These are phyloP conservation scores for Melanotaenia nigrans DNA, from an alignment of 2,797 vertebrate genomes.

Conservation along the genomic window DNA sequence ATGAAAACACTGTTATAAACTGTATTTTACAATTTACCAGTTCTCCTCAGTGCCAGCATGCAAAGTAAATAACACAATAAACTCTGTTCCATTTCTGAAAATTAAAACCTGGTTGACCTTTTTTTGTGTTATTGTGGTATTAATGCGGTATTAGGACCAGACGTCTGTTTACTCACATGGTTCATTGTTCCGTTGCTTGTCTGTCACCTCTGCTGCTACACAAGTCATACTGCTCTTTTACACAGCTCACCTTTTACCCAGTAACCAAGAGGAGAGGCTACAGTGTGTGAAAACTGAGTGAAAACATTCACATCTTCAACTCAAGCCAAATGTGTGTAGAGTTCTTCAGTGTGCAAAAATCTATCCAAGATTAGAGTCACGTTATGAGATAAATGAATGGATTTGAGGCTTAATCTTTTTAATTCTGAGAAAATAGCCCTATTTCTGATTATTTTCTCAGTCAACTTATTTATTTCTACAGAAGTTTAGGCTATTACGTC, in stretches of 20 bases:
- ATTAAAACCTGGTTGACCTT: constrained; percentile 9
- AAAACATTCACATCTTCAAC: constrained; percentile 3
- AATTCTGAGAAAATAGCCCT: background rate
- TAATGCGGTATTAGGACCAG: constrained; percentile 33
- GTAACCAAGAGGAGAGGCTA: constrained; percentile 42
- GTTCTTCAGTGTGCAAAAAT: background rate
- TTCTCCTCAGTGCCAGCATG: background rate
- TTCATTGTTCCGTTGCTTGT: constrained; percentile 30
- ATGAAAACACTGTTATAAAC: background rate
- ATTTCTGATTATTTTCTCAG: background rate
- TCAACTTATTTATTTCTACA: background rate
- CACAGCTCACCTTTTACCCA: constrained; percentile 69
- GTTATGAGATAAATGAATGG: background rate
- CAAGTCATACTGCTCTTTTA: constrained; percentile 17
- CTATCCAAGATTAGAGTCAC: background rate
- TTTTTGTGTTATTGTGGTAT: constrained; percentile 5
- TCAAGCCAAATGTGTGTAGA: background rate
- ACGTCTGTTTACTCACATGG: constrained; percentile 34
- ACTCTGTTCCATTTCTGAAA: constrained; percentile 32
- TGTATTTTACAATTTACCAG: no score
- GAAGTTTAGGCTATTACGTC: background rate
- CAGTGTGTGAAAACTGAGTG: background rate
- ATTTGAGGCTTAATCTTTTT: background rate
- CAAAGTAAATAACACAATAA: background rate
- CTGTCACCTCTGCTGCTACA: constrained; percentile 33